These are phyloP conservation scores for Drosophila ambigua DNA, from an alignment of 1,140 invertebrate genomes.

Conservation along the genomic window DNA sequence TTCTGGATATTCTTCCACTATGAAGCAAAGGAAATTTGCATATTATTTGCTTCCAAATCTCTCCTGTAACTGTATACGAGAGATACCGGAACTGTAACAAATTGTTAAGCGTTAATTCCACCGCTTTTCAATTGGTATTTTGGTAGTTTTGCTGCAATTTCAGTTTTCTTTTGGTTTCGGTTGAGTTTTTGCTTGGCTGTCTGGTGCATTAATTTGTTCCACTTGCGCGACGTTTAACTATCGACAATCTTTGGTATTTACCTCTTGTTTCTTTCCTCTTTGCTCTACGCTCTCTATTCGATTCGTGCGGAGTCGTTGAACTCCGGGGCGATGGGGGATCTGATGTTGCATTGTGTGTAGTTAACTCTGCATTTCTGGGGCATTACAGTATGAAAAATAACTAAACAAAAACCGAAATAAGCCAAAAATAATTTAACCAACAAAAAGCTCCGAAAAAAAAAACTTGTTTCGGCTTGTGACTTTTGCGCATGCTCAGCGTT, in stretches of 20 bases:
- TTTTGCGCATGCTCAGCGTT: conserved; percentile 78
- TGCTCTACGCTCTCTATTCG: conserved; percentile 1
- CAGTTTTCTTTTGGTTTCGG: conserved; percentile 36
- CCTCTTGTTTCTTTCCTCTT: conserved; percentile 36
- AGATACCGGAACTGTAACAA: conserved; percentile 31
- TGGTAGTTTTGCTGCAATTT: conserved; percentile 41
- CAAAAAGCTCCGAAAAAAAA: conserved; percentile 43
- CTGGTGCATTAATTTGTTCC: conserved; percentile 72
- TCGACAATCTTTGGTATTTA: conserved; percentile 58
- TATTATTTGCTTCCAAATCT: neutral
- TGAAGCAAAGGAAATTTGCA: no score
- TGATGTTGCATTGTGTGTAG: conserved; percentile 14
- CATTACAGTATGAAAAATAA: conserved; percentile 32
- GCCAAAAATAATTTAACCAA: conserved; percentile 42
- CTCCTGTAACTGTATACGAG: conserved; percentile 13
- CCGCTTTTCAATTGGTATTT: conserved; percentile 18
- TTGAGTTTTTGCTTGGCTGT: conserved; percentile 10
- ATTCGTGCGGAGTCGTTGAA: conserved; percentile 52
- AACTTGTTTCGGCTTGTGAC: conserved; percentile 73
- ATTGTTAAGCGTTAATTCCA: conserved; percentile 14
- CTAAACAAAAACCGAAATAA: conserved; percentile 54
- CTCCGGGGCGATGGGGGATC: conserved; percentile 1
- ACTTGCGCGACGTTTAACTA: conserved; percentile 72
- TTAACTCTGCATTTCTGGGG: conserved; percentile 53
- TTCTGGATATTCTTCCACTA: no score